Evolutionary conservation across 2,888 invertebrate genomes (phyloP).

Genomic region (Chrysotoxum bicinctum): DNA sequence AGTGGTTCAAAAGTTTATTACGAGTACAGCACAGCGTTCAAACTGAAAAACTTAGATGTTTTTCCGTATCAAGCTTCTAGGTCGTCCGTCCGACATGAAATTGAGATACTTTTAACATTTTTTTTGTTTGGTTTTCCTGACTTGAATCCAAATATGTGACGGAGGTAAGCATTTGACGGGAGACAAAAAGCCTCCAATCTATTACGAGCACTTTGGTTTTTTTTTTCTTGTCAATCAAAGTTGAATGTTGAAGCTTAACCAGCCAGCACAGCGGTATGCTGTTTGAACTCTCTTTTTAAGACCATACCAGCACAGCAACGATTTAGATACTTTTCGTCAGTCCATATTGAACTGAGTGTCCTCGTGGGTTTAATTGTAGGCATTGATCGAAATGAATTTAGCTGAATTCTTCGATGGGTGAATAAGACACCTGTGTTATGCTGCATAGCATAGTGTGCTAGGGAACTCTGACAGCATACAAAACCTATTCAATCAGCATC

Average conservation of each 20-base stretch:
- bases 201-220: constrained; percentile 10
- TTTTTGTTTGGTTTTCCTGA: background rate
- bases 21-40: background rate
- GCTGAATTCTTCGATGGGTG: constrained; percentile 23
- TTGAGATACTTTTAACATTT: constrained; percentile 18
- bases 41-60: background rate
- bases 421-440: constrained; percentile 8
- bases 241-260: background rate
- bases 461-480: background rate
- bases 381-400: background rate
- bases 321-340: background rate
- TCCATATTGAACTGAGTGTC: constrained; percentile 15
- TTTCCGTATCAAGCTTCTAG: constrained; percentile 14
- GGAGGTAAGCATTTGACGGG: constrained; percentile 1
- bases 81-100: constrained; percentile 12
- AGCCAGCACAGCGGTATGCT: background rate
- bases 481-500: background rate
- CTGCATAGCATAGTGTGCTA: background rate
- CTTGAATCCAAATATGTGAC: constrained; percentile 2
- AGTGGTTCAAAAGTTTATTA: background rate
- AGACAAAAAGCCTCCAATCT: background rate
- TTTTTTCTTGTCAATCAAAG: constrained; percentile 40
- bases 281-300: constrained; percentile 30
- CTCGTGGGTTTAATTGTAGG: constrained; percentile 8
- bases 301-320: background rate